Conservation (phyloP, 1,140 invertebrate genomes). For the Drosophila pachea region DNA sequence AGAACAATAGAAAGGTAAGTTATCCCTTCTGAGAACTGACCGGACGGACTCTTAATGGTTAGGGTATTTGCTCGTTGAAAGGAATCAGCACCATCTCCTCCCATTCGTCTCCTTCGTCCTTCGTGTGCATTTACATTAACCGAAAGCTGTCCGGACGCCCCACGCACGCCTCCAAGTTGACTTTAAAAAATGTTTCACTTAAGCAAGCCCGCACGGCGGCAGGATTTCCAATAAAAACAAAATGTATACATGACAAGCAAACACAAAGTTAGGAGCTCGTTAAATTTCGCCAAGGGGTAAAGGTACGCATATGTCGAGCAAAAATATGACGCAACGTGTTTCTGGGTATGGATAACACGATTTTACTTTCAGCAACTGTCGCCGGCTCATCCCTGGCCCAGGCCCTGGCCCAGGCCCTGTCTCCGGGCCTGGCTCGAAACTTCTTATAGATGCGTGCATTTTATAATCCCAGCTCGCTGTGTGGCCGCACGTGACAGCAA, state of each 20-base stretch:
- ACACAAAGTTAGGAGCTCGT: constrained; percentile 76
- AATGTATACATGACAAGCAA: constrained; percentile 76
- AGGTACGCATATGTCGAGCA: constrained; percentile 21
- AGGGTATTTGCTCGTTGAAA: no score
- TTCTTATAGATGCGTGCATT: constrained; percentile 36
- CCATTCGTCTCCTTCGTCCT: constrained; percentile 23
- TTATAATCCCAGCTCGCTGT: constrained; percentile 52
- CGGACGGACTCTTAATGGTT: no score
- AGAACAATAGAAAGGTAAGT: no score
- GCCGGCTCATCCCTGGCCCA: constrained; percentile 16
- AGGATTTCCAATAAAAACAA: constrained; percentile 69
- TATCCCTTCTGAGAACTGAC: no score
- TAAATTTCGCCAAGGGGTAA: constrained; percentile 73
- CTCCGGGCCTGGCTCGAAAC: constrained; percentile 1
- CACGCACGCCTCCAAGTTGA: constrained; percentile 29
- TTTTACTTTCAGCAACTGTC: constrained; percentile 68
- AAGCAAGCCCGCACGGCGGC: constrained; percentile 34
- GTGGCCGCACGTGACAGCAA: constrained; percentile 57
- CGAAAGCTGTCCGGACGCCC: constrained; percentile 44
- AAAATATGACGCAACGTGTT: constrained; percentile 40
- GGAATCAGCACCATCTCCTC: background rate
- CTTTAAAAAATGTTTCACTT: constrained; percentile 76
- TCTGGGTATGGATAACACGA: constrained; percentile 46
- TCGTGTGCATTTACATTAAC: constrained; percentile 56
- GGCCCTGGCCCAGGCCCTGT: constrained; percentile 1